Conservation (phyloP, 2,113 vertebrate genomes). For the Microcebus jonahi region DNA sequence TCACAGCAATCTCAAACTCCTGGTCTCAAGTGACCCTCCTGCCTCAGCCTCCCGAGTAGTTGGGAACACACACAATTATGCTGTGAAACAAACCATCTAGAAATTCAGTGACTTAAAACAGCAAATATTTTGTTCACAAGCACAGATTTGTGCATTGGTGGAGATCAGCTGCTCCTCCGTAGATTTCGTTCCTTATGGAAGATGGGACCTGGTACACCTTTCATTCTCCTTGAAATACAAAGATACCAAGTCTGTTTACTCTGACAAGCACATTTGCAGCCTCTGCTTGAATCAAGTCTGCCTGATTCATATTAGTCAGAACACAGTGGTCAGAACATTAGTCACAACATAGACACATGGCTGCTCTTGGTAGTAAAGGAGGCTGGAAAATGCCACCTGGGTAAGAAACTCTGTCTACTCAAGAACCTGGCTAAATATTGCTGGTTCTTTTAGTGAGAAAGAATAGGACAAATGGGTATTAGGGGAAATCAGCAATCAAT, state of each 20-base stretch:
- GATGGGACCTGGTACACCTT: not conserved
- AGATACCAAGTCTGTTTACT: not conserved
- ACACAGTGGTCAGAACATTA: not conserved
- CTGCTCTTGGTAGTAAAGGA: not conserved
- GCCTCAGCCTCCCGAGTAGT: too few species aligned
- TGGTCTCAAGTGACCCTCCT: too few species aligned
- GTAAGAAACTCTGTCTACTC: not conserved
- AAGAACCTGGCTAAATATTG: not conserved
- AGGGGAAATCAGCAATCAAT: not conserved
- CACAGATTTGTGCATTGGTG: not conserved
- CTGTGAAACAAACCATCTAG: not conserved
- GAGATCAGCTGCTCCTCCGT: not conserved
- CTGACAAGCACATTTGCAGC: not conserved
- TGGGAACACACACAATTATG: not conserved
- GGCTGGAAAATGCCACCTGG: not conserved
- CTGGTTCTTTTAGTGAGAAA: not conserved
- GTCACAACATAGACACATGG: not conserved
- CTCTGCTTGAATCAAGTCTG: rapidly evolving
- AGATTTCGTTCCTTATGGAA: not conserved
- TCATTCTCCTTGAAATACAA: not conserved
- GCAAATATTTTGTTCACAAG: not conserved
- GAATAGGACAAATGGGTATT: not conserved
- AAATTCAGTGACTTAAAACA: not conserved
- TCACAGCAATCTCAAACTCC: too few species aligned
- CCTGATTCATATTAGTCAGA: not conserved